A percentile compares a stretch with the other conserved stretches of the same genome.
phyloP scores from a whole-genome alignment of 2,888 invertebrate species.

The Furcula furcula region DNA sequence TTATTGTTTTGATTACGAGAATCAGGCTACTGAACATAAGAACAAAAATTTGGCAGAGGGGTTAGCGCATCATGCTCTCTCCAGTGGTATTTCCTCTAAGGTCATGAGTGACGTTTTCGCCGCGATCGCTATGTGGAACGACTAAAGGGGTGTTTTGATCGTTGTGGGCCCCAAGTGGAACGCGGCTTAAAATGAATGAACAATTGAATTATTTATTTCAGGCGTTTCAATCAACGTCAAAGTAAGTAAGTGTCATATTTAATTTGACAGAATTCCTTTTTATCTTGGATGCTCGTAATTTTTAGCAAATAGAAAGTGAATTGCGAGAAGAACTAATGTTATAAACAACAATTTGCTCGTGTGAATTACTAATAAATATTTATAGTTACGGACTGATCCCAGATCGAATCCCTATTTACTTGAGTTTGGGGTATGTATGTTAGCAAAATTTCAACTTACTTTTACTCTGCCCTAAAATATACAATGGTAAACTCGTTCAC shows the following conservation, averaged over 20 bases:
- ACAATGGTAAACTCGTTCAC: slow-evolving; percentile 19
- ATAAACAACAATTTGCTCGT: not conserved
- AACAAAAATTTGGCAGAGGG: too few species aligned
- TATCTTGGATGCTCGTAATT: slow-evolving; percentile 44
- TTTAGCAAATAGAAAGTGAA: slow-evolving; percentile 49
- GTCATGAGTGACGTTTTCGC: too few species aligned
- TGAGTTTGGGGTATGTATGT: slow-evolving; percentile 51
- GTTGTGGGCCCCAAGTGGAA: too few species aligned
- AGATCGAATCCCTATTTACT: slow-evolving; percentile 26
- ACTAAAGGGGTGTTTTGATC: too few species aligned
- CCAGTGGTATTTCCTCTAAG: too few species aligned
- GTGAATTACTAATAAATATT: slow-evolving; percentile 4
- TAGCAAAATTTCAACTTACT: slow-evolving; percentile 44
- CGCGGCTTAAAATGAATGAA: slow-evolving; percentile 4
- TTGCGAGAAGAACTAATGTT: slow-evolving; percentile 20
- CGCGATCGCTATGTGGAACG: too few species aligned
- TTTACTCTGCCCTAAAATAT: slow-evolving; percentile 52
- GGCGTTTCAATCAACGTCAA: slow-evolving; percentile 12
- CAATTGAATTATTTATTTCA: slow-evolving; percentile 4
- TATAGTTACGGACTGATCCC: slow-evolving; percentile 11
- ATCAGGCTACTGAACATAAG: too few species aligned
- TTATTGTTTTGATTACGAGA: too few species aligned
- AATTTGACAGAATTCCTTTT: slow-evolving; percentile 41
- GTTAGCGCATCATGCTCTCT: too few species aligned
- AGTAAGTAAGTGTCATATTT: slow-evolving; percentile 33